Conservation (phyloP, 2,888 invertebrate genomes). For the Scaeva pyrastri region DNA sequence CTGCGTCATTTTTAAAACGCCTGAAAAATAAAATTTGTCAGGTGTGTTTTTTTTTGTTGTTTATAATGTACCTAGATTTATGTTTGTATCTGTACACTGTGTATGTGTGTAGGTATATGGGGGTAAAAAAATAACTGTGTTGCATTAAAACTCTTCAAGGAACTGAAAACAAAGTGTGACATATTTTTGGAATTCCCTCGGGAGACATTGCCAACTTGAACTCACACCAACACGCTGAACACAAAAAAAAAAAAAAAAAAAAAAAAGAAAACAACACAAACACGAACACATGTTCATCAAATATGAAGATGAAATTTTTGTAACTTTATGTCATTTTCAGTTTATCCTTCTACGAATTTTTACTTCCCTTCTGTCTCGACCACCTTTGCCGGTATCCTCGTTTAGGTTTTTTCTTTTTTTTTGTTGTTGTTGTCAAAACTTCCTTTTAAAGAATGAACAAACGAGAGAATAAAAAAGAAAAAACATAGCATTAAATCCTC, state of each 20-base stretch:
- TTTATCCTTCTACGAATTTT: slow-evolving; percentile 30
- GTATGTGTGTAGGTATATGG: too few species aligned
- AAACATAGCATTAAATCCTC: background rate
- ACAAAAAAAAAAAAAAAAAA: too few species aligned
- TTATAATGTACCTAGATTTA: background rate
- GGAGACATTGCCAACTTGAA: slow-evolving; percentile 30
- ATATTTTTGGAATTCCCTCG: slow-evolving; percentile 38
- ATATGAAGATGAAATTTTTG: slow-evolving; percentile 24
- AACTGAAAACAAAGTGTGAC: slow-evolving; percentile 37
- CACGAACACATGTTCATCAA: slow-evolving; percentile 14
- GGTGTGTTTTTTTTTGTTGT: slow-evolving; percentile 16
- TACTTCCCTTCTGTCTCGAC: background rate
- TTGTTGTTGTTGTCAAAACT: background rate
- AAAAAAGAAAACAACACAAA: background rate
- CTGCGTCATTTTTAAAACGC: slow-evolving; percentile 23
- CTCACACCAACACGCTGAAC: too few species aligned
- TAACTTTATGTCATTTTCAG: slow-evolving; percentile 39
- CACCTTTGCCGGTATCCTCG: background rate
- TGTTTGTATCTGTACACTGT: background rate
- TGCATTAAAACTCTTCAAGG: slow-evolving; percentile 25
- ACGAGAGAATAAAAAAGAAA: background rate
- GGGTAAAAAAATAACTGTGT: slow-evolving; percentile 5
- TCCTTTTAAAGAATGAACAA: background rate
- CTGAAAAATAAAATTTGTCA: slow-evolving; percentile 26
- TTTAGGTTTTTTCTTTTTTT: background rate